These are phyloP conservation scores for Apodemus speciosus DNA, from an alignment of 2,113 vertebrate genomes.

Conservation along the genomic window DNA sequence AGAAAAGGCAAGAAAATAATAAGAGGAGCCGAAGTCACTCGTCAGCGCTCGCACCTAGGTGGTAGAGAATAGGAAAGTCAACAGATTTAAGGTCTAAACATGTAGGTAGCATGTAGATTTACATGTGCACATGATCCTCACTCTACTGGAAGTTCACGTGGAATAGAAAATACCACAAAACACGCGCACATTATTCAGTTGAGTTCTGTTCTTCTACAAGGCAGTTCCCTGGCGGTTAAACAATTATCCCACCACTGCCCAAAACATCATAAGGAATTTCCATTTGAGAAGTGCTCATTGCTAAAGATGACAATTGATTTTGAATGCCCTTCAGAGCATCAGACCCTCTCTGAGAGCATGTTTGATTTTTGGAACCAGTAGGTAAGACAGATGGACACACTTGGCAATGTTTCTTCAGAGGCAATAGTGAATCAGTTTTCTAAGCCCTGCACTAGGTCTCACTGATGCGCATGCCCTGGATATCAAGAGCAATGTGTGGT, in stretches of 20 bases:
- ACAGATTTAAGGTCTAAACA: background rate
- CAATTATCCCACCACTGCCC: background rate
- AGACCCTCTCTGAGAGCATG: background rate
- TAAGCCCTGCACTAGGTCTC: background rate
- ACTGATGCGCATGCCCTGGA: background rate
- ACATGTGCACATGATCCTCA: background rate
- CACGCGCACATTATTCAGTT: background rate
- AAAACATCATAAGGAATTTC: background rate
- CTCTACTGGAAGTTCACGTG: background rate
- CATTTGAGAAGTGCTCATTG: background rate
- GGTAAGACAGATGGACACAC: background rate
- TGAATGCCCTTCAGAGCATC: background rate
- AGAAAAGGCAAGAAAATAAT: background rate
- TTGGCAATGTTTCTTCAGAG: background rate
- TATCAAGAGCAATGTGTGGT: background rate
- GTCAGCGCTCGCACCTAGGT: background rate
- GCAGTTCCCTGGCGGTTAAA: background rate
- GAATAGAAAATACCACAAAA: background rate
- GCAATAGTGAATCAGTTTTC: background rate
- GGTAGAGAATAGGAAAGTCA: background rate
- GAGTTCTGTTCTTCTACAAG: background rate
- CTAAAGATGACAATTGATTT: background rate
- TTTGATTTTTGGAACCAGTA: slow-evolving; percentile 47
- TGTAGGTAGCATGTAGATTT: background rate
- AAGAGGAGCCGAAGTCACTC: background rate